A percentile compares a stretch with the other conserved stretches of the same genome.
These are phyloP conservation scores for Botia almorhae DNA, from an alignment of 2,797 vertebrate species.

Conservation along the genomic window DNA sequence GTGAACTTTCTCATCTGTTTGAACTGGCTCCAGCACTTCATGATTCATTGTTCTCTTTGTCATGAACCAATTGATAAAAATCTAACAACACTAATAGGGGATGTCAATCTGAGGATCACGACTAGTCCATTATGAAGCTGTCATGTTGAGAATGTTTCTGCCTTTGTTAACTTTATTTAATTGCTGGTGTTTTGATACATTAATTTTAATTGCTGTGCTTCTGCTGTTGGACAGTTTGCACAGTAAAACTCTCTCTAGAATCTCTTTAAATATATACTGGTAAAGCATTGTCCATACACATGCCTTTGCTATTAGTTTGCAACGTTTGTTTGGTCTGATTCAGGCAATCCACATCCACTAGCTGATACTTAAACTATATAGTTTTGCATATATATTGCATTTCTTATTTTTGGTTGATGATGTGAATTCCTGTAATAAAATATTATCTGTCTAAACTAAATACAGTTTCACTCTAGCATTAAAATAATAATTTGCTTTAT, in stretches of 20 bases:
- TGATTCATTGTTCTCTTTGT: not conserved
- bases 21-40: slow-evolving; percentile 3
- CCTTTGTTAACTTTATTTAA: too few relatives aligned
- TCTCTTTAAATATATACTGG: too few relatives aligned
- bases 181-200: too few relatives aligned
- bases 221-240: too few relatives aligned
- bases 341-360: too few relatives aligned
- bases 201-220: too few relatives aligned
- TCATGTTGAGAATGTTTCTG: not conserved
- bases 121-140: not conserved
- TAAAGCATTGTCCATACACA: too few relatives aligned
- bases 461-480: not conserved
- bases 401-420: not conserved
- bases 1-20: slow-evolving; percentile 49
- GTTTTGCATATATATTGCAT: not conserved
- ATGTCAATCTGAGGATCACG: not conserved
- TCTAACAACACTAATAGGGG: slow-evolving; percentile 1
- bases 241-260: too few relatives aligned
- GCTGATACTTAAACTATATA: not conserved
- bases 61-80: slow-evolving; percentile 26
- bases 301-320: too few relatives aligned
- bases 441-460: not conserved
- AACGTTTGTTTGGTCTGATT: too few relatives aligned
- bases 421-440: not conserved
- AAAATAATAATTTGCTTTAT: slow-evolving; percentile 60